Evolutionary conservation across 2,888 invertebrate genomes (phyloP), one percentile per base, ranked within the genome.

Genomic region (Deroplatys truncata): DNA sequence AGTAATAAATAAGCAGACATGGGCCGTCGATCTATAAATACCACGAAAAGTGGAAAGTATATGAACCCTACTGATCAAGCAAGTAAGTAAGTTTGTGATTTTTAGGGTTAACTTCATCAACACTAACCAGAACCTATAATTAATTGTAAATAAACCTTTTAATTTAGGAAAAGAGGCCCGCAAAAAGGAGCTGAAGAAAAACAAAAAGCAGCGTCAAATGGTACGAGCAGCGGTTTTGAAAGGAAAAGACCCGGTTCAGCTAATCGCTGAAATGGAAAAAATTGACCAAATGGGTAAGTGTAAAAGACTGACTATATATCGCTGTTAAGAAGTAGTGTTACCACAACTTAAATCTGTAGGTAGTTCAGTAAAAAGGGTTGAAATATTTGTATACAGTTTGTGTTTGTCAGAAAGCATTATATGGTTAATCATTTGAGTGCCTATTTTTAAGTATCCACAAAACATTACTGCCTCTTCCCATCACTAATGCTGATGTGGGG

Each of bases 21-120:
- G 99, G 99, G 99, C 90, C 96, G 99, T 89, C 96, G 99, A 92
- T 98, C 99, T 84, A 98, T 99, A 92, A 99, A 98, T 94, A 99
- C 99, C 97, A 99, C 99, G 89, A 99, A 99, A 95, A 99, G 99
- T 98, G 99, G 99, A 93, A 99, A 99, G 96, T 99, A 98, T 92
- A 99, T 99, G 99, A 99, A 99, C 94, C 99, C 99, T 84, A 99
- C 99, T 9, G 99, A 99, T 94, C 99, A 99, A 96, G 99, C 99
- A 90, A 95, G 99, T 98, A 90, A 95, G 99, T 98, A 96, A 97
- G 98, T 97, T 90, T 3, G 84, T 20, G 20, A 85, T 13, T 20
- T 28, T 56, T 89, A 90, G 86, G 85, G 88, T 89, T 84, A 13
- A 28, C 28, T 28, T 88, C 4, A 28, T 25, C 0, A 28, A 86